Evolutionary conservation across 2,113 vertebrate species (phyloP).

Genomic region (Morone chrysops): DNA sequence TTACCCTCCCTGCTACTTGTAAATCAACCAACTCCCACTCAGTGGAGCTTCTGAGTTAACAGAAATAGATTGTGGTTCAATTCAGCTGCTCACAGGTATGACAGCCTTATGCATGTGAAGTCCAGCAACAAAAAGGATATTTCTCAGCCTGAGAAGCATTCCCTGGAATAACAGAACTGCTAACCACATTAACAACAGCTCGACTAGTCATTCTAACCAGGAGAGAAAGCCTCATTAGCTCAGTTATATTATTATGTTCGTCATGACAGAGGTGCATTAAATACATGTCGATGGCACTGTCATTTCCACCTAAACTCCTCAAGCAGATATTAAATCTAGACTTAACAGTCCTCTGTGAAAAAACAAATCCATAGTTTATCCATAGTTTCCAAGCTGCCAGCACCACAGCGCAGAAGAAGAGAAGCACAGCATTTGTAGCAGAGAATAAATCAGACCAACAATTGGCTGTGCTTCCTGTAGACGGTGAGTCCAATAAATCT

Average conservation of each 20-base stretch:
- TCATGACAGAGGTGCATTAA: conserved; percentile 21
- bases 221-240: conserved; percentile 35
- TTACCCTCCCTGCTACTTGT: neutral
- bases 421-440: conserved; percentile 41
- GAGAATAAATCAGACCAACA: conserved; percentile 74
- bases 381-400: conserved; percentile 28
- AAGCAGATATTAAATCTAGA: conserved; percentile 33
- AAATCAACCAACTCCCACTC: neutral
- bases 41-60: neutral
- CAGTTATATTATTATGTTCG: conserved; percentile 35
- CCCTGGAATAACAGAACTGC: neutral
- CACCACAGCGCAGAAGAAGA: conserved; percentile 30
- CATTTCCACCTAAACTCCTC: conserved; percentile 22
- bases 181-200: conserved; percentile 21
- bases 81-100: neutral
- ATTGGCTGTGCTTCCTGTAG: conserved; percentile 74
- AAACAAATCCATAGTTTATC: conserved; percentile 39
- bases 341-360: conserved; percentile 14
- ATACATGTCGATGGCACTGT: conserved; percentile 11
- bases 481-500: conserved; percentile 69
- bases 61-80: neutral
- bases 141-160: conserved; percentile 13
- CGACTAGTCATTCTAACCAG: conserved; percentile 3
- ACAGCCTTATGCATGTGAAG: neutral
- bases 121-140: neutral